Evolutionary conservation across 2,113 vertebrate genomes (phyloP).

Genomic region (Gymnobelideus leadbeateri): DNA sequence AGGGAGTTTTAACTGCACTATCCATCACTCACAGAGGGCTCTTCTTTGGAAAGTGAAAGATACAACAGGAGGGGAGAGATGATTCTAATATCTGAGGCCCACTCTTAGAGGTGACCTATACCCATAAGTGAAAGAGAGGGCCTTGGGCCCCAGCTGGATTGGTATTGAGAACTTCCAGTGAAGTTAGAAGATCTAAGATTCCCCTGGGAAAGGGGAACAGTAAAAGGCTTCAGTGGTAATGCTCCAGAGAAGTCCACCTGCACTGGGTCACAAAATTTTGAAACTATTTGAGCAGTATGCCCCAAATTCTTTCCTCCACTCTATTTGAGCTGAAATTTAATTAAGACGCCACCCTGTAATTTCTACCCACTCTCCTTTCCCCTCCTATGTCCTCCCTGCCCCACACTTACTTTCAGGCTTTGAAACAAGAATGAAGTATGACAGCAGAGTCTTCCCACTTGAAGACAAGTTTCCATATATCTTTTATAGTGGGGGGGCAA

Average conservation of each 20-base stretch:
- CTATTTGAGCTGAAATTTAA: not conserved
- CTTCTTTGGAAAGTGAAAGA: not conserved
- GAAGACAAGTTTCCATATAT: not conserved
- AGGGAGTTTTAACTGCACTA: not conserved
- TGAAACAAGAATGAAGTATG: not conserved
- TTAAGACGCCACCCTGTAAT: not conserved
- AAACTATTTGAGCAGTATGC: not conserved
- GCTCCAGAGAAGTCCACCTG: not conserved
- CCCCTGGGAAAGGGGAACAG: not conserved
- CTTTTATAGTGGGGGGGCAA: not conserved
- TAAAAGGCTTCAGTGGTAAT: not conserved
- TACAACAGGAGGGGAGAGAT: not conserved
- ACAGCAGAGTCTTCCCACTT: not conserved
- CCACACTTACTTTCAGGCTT: not conserved
- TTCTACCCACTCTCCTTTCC: not conserved
- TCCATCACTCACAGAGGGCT: not conserved
- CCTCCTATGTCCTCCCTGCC: not conserved
- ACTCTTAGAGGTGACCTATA: not conserved
- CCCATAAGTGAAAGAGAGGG: not conserved
- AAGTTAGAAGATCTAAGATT: not conserved
- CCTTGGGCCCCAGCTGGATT: not conserved
- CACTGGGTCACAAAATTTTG: not conserved
- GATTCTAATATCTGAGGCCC: not conserved
- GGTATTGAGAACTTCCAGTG: not conserved
- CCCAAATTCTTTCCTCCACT: not conserved